phyloP scores from a whole-genome alignment of 2,797 vertebrate genomes.

The Pelodytes ibericus region DNA sequence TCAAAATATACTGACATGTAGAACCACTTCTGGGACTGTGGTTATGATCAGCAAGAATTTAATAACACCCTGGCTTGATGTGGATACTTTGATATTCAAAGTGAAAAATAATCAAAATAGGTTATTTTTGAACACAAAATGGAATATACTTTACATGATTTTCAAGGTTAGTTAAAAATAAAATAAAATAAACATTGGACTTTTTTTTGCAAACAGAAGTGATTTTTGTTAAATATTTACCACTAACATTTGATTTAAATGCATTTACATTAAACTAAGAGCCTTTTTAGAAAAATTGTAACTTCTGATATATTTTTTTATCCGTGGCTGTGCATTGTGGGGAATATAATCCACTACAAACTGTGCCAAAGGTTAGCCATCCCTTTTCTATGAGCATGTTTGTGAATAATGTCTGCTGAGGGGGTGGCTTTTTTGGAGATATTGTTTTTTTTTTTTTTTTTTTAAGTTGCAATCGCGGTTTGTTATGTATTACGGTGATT shows the following conservation, averaged over 20 bases:
- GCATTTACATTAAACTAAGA: not conserved
- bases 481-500: no score
- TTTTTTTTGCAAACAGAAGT: not conserved
- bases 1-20: not conserved
- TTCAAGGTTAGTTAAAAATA: not conserved
- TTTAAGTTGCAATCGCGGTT: no score
- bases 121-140: not conserved
- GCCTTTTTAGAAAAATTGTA: no score
- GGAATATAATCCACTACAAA: no score
- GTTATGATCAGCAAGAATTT: not conserved
- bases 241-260: not conserved
- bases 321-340: no score
- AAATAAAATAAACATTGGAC: not conserved
- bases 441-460: no score
- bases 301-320: no score
- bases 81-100: not conserved
- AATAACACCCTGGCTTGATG: not conserved
- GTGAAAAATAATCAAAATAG: not conserved
- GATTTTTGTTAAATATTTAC: not conserved
- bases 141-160: not conserved
- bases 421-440: no score
- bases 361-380: no score
- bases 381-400: no score
- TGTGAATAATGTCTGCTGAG: no score
- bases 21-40: not conserved